phyloP scores from a whole-genome alignment of 2,113 vertebrate genomes.

The Thermophis baileyi region DNA sequence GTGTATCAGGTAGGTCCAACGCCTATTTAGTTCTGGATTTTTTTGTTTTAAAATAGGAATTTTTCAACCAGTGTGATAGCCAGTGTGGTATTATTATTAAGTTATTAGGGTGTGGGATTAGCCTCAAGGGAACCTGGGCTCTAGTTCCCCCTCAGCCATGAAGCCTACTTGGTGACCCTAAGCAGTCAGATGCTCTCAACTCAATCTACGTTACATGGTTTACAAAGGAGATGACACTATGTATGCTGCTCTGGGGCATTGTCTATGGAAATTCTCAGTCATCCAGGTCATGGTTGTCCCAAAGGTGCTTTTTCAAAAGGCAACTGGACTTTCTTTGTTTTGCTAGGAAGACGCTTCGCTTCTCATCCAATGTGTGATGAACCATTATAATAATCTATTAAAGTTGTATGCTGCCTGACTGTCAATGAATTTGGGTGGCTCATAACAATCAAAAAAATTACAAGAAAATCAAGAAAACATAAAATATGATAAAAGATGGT shows the following conservation, averaged over 20 bases:
- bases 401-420: background rate
- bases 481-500: background rate
- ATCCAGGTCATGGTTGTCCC: background rate
- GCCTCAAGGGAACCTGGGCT: background rate
- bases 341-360: too few relatives aligned
- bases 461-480: background rate
- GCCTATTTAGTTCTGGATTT: background rate
- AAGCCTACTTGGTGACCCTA: background rate
- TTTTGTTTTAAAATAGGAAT: background rate
- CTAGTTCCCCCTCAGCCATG: background rate
- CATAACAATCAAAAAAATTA: background rate
- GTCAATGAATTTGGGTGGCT: background rate
- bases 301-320: background rate
- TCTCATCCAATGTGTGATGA: too few relatives aligned
- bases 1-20: too few relatives aligned
- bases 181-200: background rate
- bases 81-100: background rate
- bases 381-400: background rate
- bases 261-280: background rate
- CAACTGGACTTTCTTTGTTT: background rate
- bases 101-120: background rate
- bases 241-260: background rate
- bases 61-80: background rate
- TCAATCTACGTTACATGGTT: background rate
- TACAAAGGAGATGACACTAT: background rate